Evolutionary conservation across 2,797 vertebrate genomes (phyloP).

Genomic region (Nasua narica): DNA sequence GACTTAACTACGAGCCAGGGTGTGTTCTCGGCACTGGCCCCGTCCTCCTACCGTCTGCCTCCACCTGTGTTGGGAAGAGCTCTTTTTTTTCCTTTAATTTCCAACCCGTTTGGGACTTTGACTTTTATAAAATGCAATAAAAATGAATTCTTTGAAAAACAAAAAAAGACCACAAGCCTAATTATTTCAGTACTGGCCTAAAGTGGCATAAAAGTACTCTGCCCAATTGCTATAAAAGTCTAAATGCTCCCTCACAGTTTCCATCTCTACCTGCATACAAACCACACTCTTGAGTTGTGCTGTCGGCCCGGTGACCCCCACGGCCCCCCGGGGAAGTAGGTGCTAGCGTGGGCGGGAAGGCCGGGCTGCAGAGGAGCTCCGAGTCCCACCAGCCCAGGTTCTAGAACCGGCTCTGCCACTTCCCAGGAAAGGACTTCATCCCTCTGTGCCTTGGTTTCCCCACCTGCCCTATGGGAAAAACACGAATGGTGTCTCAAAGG

Average conservation of each 20-base stretch:
- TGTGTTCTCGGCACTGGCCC: background rate
- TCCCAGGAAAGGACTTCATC: background rate
- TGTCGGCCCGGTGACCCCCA: background rate
- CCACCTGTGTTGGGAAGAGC: background rate
- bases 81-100: background rate
- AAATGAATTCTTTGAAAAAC: background rate
- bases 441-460: background rate
- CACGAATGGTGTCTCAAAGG: background rate
- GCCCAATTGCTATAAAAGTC: background rate
- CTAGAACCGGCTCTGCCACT: background rate
- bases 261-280: background rate
- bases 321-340: background rate
- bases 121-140: background rate
- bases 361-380: background rate
- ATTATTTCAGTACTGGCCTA: background rate
- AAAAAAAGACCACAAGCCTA: background rate
- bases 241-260: background rate
- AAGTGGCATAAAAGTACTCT: background rate
- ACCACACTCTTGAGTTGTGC: accelerated
- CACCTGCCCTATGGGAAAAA: background rate
- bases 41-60: background rate
- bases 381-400: background rate
- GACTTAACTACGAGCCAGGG: accelerated
- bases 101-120: background rate
- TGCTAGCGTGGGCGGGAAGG: background rate